Evolutionary conservation across 2,113 vertebrate genomes (phyloP), one percentile per base, ranked within the genome.

Genomic region (Cololabis saira): DNA sequence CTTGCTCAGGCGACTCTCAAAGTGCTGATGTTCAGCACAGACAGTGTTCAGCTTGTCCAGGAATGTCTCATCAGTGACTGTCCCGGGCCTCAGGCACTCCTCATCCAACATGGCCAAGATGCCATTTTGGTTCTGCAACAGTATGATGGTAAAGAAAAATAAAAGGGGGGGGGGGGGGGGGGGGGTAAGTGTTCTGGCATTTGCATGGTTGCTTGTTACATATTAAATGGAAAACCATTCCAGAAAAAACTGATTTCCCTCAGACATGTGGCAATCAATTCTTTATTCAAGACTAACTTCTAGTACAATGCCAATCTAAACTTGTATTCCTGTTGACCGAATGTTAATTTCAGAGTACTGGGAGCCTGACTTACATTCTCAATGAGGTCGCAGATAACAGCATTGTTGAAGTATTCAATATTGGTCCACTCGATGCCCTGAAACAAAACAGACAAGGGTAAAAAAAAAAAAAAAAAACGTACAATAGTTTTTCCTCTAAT

Each of bases 401-500:
- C 95, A 53, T 99, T 99, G 93, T 99, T 99, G 93, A 99, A 99
- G 88, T 99, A 99, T 45, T 98, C 97, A 6, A 99, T 97, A 76
- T 99, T 97, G 76, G 96, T 99, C 98, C 98, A 99, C 79, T 99
- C 97, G 76, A 99, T 99, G 59, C 91, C 98, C 97, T 98, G 59
- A 2, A 81, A 92, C 74, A 85, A 88, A 57, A 91, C 21, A 77
- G 84, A 65, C 48, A n/a, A 67, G 30, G 71, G 40, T 88, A 51
- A 63, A 85, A 33, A n/a, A 13, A 5, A 27, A 27, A n/a, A n/a
- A n/a, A n/a, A n/a, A n/a, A n/a, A n/a, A n/a, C n/a, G n/a, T n/a
- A n/a, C n/a, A n/a, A n/a, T n/a, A n/a, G n/a, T 27, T 27, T 27
- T 11, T 11, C 6, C 33, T 9, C 6, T 11, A 37, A 37, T 9